These are phyloP conservation scores for Botrylloides violaceus DNA, from an alignment of 23 tunicate species.

Conservation along the genomic window DNA sequence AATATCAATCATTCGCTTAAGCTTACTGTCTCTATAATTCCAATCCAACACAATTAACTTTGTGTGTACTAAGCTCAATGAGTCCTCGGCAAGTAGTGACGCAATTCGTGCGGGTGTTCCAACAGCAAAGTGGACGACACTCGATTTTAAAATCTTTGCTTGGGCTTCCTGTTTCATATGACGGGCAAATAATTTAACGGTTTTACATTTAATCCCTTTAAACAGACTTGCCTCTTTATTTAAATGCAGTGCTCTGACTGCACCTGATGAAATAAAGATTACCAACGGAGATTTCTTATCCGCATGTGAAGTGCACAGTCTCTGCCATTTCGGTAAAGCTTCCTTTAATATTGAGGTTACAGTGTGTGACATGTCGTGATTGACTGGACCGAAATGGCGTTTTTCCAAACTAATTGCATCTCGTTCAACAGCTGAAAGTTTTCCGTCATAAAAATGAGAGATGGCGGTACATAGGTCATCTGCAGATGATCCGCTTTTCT, in stretches of 20 bases:
- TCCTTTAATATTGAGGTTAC: constrained; percentile 40
- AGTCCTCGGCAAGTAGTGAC: constrained; percentile 58
- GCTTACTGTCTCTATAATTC: constrained; percentile 77
- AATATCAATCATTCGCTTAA: constrained; percentile 57
- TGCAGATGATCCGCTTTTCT: constrained; percentile 6
- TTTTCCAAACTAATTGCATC: constrained; percentile 29
- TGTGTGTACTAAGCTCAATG: constrained; percentile 31
- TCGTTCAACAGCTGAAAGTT: constrained; percentile 44
- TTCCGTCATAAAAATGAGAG: constrained; percentile 12
- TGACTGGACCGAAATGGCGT: constrained; percentile 41
- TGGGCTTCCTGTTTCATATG: constrained; percentile 73
- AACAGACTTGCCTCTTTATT: constrained; percentile 43
- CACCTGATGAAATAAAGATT: constrained; percentile 46
- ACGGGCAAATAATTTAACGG: constrained; percentile 59
- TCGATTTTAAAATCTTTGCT: constrained; percentile 34
- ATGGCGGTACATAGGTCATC: constrained; percentile 5
- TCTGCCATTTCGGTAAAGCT: constrained; percentile 80
- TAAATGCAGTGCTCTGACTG: constrained; percentile 48
- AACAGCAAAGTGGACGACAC: constrained; percentile 64
- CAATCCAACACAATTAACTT: constrained; percentile 55
- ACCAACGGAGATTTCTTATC: constrained; percentile 85
- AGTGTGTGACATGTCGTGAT: constrained; percentile 41
- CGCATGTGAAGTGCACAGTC: constrained; percentile 18
- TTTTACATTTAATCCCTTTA: constrained; percentile 60
- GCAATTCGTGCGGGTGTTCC: constrained; percentile 70